Conservation (phyloP, 2,113 vertebrate species). For the Aythya baeri region DNA sequence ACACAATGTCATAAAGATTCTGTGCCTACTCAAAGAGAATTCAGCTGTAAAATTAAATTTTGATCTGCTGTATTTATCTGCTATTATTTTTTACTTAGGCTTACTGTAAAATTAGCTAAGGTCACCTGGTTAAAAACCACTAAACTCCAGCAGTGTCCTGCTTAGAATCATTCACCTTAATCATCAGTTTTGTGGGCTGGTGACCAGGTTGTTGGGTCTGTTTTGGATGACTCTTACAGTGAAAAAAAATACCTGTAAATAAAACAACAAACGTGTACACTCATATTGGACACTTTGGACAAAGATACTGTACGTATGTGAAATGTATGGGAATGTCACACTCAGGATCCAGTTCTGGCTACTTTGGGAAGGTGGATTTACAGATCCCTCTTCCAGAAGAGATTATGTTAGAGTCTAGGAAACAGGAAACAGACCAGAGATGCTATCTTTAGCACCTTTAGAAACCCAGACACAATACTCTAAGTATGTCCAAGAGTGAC, state of each 20-base stretch:
- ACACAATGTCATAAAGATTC: neutral
- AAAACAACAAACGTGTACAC: neutral
- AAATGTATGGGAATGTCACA: neutral
- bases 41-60: neutral
- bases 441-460: neutral
- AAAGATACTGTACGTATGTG: rapidly evolving
- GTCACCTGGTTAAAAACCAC: neutral
- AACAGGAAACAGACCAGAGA: neutral
- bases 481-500: neutral
- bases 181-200: neutral
- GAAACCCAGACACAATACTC: neutral
- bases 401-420: neutral
- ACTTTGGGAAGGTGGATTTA: neutral
- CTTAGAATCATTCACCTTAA: neutral
- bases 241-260: neutral
- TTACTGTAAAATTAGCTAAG: neutral
- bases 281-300: neutral
- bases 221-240: neutral
- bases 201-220: neutral
- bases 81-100: neutral
- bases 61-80: neutral
- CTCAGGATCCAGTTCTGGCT: neutral
- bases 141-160: neutral
- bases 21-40: neutral
- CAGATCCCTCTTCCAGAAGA: neutral